A percentile compares a stretch with the other conserved stretches of the same genome.
These are phyloP conservation scores for Cryptocephalus primarius DNA, from an alignment of 2,888 invertebrate species.

Conservation along the genomic window DNA sequence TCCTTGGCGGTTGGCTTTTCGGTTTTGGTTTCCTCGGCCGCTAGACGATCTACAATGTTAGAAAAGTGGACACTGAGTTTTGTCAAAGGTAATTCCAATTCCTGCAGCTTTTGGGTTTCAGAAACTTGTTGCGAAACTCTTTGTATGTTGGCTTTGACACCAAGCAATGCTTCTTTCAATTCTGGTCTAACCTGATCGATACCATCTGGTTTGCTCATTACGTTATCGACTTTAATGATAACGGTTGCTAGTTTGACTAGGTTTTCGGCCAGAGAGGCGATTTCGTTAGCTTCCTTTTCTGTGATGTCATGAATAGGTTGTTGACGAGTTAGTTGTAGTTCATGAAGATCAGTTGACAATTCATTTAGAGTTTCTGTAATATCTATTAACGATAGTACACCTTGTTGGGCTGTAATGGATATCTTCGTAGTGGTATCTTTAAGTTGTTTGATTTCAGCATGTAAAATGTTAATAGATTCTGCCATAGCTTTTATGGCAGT, in stretches of 20 bases:
- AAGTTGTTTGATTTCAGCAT: background rate
- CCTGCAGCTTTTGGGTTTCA: background rate
- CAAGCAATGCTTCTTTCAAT: constrained; percentile 9
- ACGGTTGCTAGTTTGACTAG: constrained; percentile 15
- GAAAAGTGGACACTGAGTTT: background rate
- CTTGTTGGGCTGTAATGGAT: constrained; percentile 8
- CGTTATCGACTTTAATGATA: constrained; percentile 9
- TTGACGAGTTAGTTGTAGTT: constrained; percentile 1
- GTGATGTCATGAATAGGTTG: constrained; percentile 5
- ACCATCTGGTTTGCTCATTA: constrained; percentile 10
- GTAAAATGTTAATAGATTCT: too few species aligned
- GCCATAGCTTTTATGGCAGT: background rate
- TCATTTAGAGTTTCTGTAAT: constrained; percentile 7
- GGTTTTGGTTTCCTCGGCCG: too few species aligned
- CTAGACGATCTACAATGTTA: too few species aligned
- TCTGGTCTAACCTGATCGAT: constrained; percentile 10
- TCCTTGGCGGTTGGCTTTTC: too few species aligned
- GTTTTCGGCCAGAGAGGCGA: constrained; percentile 11
- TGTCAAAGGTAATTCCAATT: background rate
- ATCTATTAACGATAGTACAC: constrained; percentile 10
- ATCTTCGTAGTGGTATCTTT: background rate
- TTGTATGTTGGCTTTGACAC: constrained; percentile 11
- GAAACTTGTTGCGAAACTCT: background rate
- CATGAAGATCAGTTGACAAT: constrained; percentile 2
- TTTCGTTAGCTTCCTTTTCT: background rate